Conservation (phyloP, 2,888 invertebrate species). For the Halictus ligatus region DNA sequence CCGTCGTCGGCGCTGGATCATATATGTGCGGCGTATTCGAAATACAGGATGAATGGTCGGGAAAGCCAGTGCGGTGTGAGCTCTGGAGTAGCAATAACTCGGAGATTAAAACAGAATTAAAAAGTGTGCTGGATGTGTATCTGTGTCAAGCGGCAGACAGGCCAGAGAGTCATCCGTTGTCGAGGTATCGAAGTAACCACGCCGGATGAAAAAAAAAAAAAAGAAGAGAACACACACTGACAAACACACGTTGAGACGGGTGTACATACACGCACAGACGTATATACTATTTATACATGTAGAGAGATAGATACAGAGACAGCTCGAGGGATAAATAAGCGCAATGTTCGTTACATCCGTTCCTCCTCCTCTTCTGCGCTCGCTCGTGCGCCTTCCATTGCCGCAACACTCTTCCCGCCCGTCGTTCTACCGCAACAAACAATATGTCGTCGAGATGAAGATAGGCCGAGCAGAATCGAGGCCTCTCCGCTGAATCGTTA, state of each 20-base stretch:
- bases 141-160: constrained; percentile 77
- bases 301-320: neutral
- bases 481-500: constrained; percentile 43
- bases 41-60: constrained; percentile 72
- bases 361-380: neutral
- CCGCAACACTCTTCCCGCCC: constrained; percentile 1
- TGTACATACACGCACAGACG: neutral
- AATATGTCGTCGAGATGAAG: constrained; percentile 47
- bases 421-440: constrained; percentile 37
- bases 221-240: constrained; percentile 7
- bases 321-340: constrained; percentile 53
- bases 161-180: constrained; percentile 65
- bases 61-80: constrained; percentile 58
- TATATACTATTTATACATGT: neutral
- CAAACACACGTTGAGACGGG: neutral
- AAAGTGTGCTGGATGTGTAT: constrained; percentile 80
- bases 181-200: constrained; percentile 65
- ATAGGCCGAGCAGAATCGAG: constrained; percentile 7
- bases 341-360: constrained; percentile 55
- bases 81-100: constrained; percentile 81
- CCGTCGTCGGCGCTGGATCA: constrained; percentile 70
- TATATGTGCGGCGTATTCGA: constrained; percentile 70
- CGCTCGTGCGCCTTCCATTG: constrained; percentile 15
- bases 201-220: constrained; percentile 62
- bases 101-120: constrained; percentile 83